Base-by-base conservation (phyloP, 2,113 vertebrate genomes). In the Toxotes jaculatrix region DNA sequence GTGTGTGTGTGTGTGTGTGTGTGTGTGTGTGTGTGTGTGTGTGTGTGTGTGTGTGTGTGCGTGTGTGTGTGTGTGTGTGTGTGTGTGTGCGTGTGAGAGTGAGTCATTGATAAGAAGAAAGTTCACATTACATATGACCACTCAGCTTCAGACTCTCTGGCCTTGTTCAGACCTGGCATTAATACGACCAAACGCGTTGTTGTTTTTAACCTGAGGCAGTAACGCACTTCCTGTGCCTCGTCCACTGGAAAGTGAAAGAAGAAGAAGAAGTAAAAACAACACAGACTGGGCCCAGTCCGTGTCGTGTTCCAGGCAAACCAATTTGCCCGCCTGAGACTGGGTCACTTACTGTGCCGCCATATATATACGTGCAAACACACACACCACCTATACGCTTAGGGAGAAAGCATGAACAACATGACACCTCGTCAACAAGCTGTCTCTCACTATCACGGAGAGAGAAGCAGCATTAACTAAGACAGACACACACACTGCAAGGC, bases 51-150 rank as follows among this genome's bases (percentile, higher is more conserved):
- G 36, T 7, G 36, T 7, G 7, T 38, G 36, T 38, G 57, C 64
- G 75, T 38, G 51, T 38, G 16, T 72, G 49, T 75, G 70, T 40
- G 53, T 61, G 45, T 38, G 19, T 73, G 43, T 45, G 36, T 38
- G 36, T 7, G 36, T 7, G 7, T 38, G 36, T 38, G 59, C 64
- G 75, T 38, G 43, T 32, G 16, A 68, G 49, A 72, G 70, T 40
- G 53, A 56, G 19, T 43, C 4, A 45, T 2, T 27, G 14, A 70
- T 32, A 56, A 56, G 66, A 65, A 38, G 1, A 12, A n/a, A 59
- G 27, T 0, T 36, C 21, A 53, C 19, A 13, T 49, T 8, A 59
- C 6, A 51, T 8, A 21, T 34, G 21, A 51, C n/a, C 9, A 42
- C 16, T 23, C 19, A 23, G 74, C 7, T 19, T 27, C 27, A 27